These are phyloP conservation scores for Podargus strigoides DNA, from an alignment of 2,797 vertebrate species.

Conservation along the genomic window DNA sequence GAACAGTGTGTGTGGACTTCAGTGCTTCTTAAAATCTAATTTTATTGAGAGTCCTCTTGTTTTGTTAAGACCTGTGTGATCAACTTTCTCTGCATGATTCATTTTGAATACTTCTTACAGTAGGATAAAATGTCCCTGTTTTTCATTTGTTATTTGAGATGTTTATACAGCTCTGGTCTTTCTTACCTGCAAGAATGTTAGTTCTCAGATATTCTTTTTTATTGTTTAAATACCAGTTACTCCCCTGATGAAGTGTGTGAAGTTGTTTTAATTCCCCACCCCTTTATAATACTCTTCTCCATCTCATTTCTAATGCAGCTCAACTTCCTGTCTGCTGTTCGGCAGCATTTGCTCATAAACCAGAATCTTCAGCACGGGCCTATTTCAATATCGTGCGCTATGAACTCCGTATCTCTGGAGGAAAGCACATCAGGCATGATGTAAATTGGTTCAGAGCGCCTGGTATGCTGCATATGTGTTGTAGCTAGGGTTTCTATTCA, in stretches of 20 bases:
- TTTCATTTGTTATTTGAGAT: neutral
- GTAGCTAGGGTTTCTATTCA: neutral
- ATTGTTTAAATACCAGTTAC: neutral
- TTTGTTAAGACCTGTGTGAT: neutral
- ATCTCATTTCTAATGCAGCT: neutral
- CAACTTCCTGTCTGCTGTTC: conserved; percentile 41
- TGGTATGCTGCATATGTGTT: neutral
- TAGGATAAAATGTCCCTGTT: neutral
- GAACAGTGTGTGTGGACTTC: neutral
- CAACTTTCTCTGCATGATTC: neutral
- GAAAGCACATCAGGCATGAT: neutral
- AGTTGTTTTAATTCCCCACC: neutral
- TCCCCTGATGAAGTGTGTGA: neutral
- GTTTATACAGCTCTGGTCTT: neutral
- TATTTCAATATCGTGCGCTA: rapidly evolving
- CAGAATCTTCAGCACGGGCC: neutral
- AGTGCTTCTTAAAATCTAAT: neutral
- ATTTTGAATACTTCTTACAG: neutral
- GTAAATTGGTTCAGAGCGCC: neutral
- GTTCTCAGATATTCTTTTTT: neutral
- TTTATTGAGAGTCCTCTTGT: neutral
- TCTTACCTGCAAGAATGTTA: neutral
- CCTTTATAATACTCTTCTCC: neutral
- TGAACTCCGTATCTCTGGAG: neutral
- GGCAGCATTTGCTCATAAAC: neutral